Conservation (phyloP, 1,140 invertebrate genomes). For the Metaphire vulgaris region DNA sequence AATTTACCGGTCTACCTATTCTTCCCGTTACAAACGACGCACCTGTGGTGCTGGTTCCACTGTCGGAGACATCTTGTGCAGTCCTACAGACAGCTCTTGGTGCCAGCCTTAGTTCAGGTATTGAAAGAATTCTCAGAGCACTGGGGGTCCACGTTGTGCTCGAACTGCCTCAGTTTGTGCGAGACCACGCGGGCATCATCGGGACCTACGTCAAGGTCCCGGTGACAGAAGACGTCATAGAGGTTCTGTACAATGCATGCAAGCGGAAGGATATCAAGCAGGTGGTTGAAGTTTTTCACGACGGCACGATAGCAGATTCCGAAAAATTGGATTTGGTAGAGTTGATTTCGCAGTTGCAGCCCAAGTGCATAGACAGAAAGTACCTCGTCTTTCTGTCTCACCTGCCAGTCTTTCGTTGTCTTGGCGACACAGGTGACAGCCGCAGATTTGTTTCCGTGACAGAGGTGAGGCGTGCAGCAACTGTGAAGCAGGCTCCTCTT, state of each 20-base stretch:
- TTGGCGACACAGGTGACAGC: background rate
- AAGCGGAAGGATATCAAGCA: background rate
- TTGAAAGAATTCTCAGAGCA: background rate
- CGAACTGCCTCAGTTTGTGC: constrained; percentile 6
- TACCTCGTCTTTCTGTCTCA: background rate
- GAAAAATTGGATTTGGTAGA: background rate
- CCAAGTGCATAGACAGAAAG: background rate
- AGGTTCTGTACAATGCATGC: background rate
- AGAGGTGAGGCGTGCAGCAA: background rate
- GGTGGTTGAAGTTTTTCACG: background rate
- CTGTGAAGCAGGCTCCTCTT: background rate
- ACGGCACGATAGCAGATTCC: background rate
- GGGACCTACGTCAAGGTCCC: constrained; percentile 3
- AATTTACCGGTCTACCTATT: background rate
- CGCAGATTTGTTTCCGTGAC: background rate
- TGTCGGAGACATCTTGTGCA: background rate
- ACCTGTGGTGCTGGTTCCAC: constrained; percentile 1
- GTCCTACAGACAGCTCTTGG: background rate
- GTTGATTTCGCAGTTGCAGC: background rate
- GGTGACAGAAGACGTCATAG: background rate
- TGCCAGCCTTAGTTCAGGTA: background rate
- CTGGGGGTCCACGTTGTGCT: background rate
- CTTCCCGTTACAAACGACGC: background rate
- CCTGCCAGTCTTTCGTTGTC: background rate
- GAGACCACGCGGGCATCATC: background rate